Evolutionary conservation across 2,797 vertebrate species (phyloP).

Genomic region (Iguana delicatissima): DNA sequence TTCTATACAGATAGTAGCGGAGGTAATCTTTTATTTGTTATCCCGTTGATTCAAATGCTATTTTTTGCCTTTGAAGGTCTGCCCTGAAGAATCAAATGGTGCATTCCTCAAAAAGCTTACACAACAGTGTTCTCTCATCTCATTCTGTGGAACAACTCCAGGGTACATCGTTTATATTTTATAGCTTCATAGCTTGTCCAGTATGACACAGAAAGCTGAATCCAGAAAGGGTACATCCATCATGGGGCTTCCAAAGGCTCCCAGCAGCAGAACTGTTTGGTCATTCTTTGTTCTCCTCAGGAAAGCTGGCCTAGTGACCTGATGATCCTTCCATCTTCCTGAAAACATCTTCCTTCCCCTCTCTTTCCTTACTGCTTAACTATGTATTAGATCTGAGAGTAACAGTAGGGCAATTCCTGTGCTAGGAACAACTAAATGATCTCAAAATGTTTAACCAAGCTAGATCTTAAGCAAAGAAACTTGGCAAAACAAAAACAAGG

Average conservation of each 20-base stretch:
- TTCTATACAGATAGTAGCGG: neutral
- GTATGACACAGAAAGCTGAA: neutral
- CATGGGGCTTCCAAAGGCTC: neutral
- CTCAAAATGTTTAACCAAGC: neutral
- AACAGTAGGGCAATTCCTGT: neutral
- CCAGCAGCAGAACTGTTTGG: neutral
- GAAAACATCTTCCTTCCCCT: neutral
- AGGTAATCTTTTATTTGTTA: neutral
- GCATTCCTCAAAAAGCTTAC: neutral
- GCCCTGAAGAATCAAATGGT: neutral
- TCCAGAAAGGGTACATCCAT: neutral
- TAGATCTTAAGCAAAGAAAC: neutral
- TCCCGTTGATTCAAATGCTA: neutral
- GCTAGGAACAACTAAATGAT: neutral
- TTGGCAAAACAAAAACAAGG: neutral
- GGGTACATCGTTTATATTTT: slow-evolving; percentile 17
- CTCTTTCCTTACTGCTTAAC: neutral
- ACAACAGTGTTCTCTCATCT: neutral
- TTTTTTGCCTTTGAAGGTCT: neutral
- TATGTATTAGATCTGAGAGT: neutral
- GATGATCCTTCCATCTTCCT: neutral
- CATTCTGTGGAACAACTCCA: slow-evolving; percentile 7
- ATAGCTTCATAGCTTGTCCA: neutral
- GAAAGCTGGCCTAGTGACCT: neutral
- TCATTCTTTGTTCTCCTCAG: neutral